Percentiles rank a stretch among this genome's conserved stretches.
Conservation (phyloP, 2,113 vertebrate species). For the Oplegnathus fasciatus region DNA sequence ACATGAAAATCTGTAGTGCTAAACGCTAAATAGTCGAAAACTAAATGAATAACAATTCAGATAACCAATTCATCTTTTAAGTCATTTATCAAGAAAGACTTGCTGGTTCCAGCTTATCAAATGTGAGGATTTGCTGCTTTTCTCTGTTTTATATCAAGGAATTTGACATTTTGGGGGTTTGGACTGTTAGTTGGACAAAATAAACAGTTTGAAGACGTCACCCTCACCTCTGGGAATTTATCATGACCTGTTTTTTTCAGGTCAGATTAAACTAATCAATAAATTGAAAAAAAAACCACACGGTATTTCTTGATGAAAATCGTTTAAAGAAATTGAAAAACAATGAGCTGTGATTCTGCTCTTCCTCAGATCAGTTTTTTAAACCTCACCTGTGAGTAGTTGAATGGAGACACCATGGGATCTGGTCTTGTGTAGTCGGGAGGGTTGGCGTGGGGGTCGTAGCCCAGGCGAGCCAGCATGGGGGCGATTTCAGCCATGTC, state of each 20-base stretch:
- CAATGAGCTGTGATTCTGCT: background rate
- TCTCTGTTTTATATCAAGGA: background rate
- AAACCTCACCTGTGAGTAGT: slow-evolving; percentile 61
- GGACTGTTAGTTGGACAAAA: no score
- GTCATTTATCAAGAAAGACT: background rate
- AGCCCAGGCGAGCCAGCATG: slow-evolving; percentile 94
- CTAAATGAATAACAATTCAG: background rate
- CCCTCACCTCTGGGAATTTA: background rate
- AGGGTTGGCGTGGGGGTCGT: slow-evolving; percentile 93
- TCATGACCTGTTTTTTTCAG: background rate
- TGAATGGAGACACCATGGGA: slow-evolving; percentile 58
- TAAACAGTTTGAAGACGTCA: no score
- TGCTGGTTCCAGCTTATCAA: background rate
- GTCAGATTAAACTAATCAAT: background rate
- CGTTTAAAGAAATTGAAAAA: background rate
- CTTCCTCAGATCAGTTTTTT: background rate
- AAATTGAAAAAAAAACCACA: background rate
- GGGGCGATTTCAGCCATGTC: slow-evolving; percentile 96
- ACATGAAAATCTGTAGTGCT: background rate
- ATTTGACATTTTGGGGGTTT: no score
- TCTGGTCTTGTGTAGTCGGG: slow-evolving; percentile 90
- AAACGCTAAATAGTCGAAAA: no score
- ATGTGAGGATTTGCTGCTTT: background rate
- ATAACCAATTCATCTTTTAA: background rate
- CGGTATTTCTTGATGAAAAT: background rate